These are phyloP conservation scores for Drosophila paramelanica DNA, from an alignment of 2,888 invertebrate genomes.

Conservation along the genomic window DNA sequence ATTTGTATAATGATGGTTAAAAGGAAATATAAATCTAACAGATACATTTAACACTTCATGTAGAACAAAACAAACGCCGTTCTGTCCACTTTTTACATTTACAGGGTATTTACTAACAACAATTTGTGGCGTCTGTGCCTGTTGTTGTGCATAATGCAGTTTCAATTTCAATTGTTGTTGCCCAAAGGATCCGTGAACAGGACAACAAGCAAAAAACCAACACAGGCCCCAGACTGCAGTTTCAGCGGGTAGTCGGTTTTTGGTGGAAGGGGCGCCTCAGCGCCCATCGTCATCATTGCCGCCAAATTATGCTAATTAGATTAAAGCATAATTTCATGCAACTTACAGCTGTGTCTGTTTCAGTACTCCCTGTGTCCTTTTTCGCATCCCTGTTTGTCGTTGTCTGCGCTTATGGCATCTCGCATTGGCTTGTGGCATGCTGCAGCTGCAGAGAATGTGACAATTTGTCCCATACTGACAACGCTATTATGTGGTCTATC, in stretches of 20 bases:
- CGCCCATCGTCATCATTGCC: conserved; percentile 59
- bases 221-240: conserved; percentile 11
- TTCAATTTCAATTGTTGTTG: conserved; percentile 78
- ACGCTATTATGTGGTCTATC: conserved; percentile 32
- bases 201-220: conserved; percentile 30
- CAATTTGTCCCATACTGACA: conserved; percentile 56
- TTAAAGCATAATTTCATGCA: conserved; percentile 81
- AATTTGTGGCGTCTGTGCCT: conserved; percentile 50
- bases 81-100: neutral
- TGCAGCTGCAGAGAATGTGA: conserved; percentile 17
- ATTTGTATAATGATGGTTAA: too few species aligned
- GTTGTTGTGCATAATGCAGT: conserved; percentile 75
- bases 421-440: conserved; percentile 20
- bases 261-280: conserved; percentile 10
- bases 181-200: conserved; percentile 45
- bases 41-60: too few species aligned
- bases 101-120: conserved; percentile 41
- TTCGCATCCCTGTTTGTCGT: conserved; percentile 33
- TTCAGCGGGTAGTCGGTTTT: neutral
- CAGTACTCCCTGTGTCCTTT: conserved; percentile 25
- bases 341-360: conserved; percentile 62
- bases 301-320: conserved; percentile 82
- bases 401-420: conserved; percentile 26
- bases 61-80: neutral
- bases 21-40: too few species aligned